A percentile compares a stretch with the other conserved stretches of the same genome.
phyloP scores from a whole-genome alignment of 1,140 invertebrate genomes.

The Dermatophagoides farinae region DNA sequence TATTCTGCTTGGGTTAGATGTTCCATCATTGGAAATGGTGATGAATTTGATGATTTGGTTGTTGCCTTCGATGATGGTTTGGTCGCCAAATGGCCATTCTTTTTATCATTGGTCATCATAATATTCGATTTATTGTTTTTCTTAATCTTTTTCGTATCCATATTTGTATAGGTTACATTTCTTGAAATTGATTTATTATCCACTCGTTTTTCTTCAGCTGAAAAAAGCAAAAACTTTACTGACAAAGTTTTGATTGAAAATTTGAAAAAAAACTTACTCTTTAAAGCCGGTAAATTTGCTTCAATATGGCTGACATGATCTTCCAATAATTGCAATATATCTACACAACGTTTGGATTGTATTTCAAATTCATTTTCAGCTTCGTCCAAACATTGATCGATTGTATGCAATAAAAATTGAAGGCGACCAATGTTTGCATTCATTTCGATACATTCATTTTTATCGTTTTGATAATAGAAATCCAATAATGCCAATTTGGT shows the following conservation, averaged over 20 bases:
- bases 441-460: neutral
- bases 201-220: too few relatives aligned
- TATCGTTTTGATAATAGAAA: neutral
- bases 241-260: neutral
- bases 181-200: neutral
- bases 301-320: neutral
- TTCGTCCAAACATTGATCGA: neutral
- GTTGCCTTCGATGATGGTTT: neutral
- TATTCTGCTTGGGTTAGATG: conserved; percentile 3
- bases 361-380: neutral
- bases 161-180: neutral
- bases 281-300: neutral
- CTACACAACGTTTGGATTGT: neutral
- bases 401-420: conserved; percentile 3
- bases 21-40: neutral
- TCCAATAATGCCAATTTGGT: conserved; percentile 3
- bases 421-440: neutral
- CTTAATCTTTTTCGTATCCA: neutral
- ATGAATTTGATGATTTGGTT: neutral
- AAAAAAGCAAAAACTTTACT: too few relatives aligned
- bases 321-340: neutral
- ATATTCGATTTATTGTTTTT: neutral
- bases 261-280: neutral
- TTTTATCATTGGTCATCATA: neutral
- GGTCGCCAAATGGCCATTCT: neutral